Evolutionary conservation across 1,140 invertebrate genomes (phyloP), one percentile per base, ranked within the genome.

Genomic region (Conus ventricosus): DNA sequence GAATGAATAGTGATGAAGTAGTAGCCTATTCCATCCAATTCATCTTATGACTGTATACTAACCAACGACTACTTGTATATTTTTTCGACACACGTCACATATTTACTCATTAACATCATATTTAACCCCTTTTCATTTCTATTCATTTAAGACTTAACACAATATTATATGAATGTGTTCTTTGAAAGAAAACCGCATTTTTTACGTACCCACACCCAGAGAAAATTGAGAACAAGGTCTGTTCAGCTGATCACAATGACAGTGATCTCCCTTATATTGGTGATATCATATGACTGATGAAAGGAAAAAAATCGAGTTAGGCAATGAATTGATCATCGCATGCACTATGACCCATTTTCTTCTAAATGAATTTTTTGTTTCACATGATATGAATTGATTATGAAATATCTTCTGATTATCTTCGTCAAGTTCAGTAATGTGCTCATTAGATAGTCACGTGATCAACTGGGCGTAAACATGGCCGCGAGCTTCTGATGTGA

Each of bases 391-490:
- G 67, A 75, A 75, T 75, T 25, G 23, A 60, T 60, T 15, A 0
- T 11, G 15, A 60, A 60, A 75, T 25, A 20, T 75, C 7, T 75
- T 11, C 67, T n/a, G 20, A 17, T 75, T 75, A 17, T 78, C 4
- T 8, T 25, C 39, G 76, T 0, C 11, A 39, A 39, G 3, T 78
- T 13, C 15, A n/a, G 5, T 84, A 23, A 39, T 63, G 23, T 23
- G 54, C 82, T 84, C 55, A 84, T 84, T 84, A 84, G 27, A 10
- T 63, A 27, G 51, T 87, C 85, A 87, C 85, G 85, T 87, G 85
- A 87, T 87, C 54, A 57, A 75, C 85, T 67, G 85, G 85, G 85
- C 85, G 85, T 87, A 76, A 87, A 87, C 85, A 87, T 87, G 85
- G 85, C 71, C 85, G 85, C 85, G 8, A 23, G 54, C 51, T 82